Evolutionary conservation across 2,797 vertebrate species (phyloP), one percentile per base, ranked within the genome.

Genomic region (Neopelma chrysocephalum): DNA sequence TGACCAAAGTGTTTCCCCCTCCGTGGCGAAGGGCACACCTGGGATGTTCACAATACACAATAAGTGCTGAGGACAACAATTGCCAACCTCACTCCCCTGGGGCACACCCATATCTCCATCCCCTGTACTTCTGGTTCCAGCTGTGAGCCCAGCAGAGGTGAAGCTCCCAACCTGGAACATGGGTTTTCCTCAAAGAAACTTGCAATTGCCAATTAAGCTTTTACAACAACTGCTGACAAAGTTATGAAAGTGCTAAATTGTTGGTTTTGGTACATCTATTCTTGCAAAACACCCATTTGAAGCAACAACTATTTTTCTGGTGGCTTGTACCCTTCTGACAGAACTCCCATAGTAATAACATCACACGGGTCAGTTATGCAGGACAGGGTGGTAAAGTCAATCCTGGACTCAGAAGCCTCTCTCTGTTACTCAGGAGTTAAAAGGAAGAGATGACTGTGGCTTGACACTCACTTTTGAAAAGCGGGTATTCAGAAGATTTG

Each of bases 281-380:
- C 89, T 90, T 58, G 69, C 27, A 54, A 38, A 82, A 58, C 36
- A 53, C 23, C 12, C 6, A 22, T 71, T 3, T 81, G 53, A 89
- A 56, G 26, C 12, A 48, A 54, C 4, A n/a, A 18, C 23, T 20
- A 29, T 27, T 91, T 87, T 87, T 75, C 58, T 51, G 42, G 26
- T 36, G 34, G 31, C 22, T 89, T 27, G 7, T 54, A 54, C 22
- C 36, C 11, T 51, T 9, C 3, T 1, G 38, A 26, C 10, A 68
- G 60, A 38, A 20, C 29, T 64, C 48, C 73, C 9, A 1, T 9
- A 10, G 23, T 2, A 47, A 1, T 19, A 34, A 23, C 25, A 9
- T n/a, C 34, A 2, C 15, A 9, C 0, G 0, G 43, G 15, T 9
- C 5, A 1, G 38, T 27, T 36, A 6, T 3, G 18, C 53, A 62